These are phyloP conservation scores for Carassius auratus DNA, from an alignment of 2,113 vertebrate genomes.

Conservation along the genomic window DNA sequence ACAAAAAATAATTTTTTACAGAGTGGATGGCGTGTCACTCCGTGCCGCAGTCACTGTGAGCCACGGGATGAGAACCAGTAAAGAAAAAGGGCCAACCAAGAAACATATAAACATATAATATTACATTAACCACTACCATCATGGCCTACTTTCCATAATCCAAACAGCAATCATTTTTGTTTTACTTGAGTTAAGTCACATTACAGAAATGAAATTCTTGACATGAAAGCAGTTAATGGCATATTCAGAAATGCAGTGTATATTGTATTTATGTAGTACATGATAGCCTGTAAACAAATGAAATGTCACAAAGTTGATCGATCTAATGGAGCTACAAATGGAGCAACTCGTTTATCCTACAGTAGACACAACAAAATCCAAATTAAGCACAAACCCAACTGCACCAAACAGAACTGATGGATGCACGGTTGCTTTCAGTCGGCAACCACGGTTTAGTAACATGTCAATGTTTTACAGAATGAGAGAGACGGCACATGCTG, in stretches of 20 bases:
- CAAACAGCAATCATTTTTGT: background rate
- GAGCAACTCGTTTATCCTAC: background rate
- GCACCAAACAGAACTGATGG: background rate
- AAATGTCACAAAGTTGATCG: background rate
- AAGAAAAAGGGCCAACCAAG: no score
- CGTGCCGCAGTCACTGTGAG: no score
- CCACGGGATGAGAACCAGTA: no score
- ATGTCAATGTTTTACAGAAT: slow-evolving; percentile 1
- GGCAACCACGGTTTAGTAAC: background rate
- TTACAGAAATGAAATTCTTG: background rate
- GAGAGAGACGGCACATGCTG: background rate
- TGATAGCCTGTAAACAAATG: background rate
- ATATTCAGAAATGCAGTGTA: background rate
- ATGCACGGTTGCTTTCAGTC: background rate
- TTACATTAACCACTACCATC: background rate
- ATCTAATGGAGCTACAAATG: background rate
- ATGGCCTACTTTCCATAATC: background rate
- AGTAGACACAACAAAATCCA: background rate
- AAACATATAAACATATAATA: no score
- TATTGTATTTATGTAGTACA: background rate
- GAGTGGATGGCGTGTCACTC: no score
- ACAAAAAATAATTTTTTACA: no score
- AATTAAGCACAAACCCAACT: background rate
- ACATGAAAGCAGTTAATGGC: background rate
- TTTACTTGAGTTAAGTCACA: no score